Percentiles rank a stretch among this genome's conserved stretches.
Evolutionary conservation across 2,888 invertebrate genomes (phyloP).

Genomic region (Cantharis rustica): DNA sequence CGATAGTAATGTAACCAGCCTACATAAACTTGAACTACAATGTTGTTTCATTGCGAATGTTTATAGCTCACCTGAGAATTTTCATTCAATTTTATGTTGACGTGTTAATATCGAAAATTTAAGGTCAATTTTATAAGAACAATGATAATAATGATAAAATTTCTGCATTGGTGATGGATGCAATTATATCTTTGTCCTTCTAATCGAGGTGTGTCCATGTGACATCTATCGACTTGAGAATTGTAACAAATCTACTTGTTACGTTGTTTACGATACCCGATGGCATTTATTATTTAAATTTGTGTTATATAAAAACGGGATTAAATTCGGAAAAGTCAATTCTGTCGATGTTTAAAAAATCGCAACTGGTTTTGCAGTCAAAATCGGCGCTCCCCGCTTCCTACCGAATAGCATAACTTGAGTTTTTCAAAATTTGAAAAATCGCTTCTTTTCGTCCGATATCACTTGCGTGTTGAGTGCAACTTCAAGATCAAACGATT

Average conservation of each 20-base stretch:
- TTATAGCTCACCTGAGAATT: slow-evolving; percentile 5
- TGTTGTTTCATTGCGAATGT: slow-evolving; percentile 8
- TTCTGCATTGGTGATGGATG: slow-evolving; percentile 10
- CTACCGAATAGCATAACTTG: not conserved
- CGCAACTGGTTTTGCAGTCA: too few relatives aligned
- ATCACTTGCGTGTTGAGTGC: not conserved
- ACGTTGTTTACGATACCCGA: not conserved
- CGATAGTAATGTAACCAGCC: slow-evolving; percentile 14
- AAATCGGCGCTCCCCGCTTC: not conserved
- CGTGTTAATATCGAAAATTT: slow-evolving; percentile 8
- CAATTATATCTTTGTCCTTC: slow-evolving; percentile 9
- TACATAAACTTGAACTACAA: slow-evolving; percentile 25
- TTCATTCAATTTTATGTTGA: slow-evolving; percentile 7
- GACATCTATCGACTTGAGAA: not conserved
- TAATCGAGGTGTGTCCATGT: slow-evolving; percentile 12
- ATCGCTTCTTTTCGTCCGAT: not conserved
- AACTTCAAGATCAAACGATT: slow-evolving; percentile 14
- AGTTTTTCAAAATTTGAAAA: not conserved
- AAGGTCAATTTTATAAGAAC: slow-evolving; percentile 3
- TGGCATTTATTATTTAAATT: not conserved
- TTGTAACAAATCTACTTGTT: not conserved
- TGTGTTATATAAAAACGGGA: not conserved
- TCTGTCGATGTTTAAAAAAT: too few relatives aligned
- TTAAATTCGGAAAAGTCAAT: not conserved
- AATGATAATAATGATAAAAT: not conserved